phyloP scores from a whole-genome alignment of 2,797 vertebrate species.

The Microctenopoma stevenorrisi region DNA sequence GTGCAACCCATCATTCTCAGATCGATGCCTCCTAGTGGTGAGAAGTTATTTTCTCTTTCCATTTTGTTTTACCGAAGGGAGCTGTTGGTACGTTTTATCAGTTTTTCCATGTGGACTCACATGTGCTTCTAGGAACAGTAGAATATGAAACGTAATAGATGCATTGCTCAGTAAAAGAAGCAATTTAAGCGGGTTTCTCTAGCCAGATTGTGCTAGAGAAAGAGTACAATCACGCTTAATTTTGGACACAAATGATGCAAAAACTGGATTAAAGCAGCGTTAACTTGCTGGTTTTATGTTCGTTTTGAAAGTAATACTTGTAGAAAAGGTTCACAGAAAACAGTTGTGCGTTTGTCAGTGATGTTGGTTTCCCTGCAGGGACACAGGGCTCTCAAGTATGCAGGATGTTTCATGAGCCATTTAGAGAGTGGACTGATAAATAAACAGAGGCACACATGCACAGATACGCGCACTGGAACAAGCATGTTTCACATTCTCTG shows the following conservation, averaged over 20 bases:
- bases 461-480: constrained; percentile 42
- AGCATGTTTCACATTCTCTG: constrained; percentile 69
- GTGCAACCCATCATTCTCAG: not conserved
- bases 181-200: not conserved
- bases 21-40: constrained; percentile 53
- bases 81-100: constrained; percentile 30
- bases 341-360: not conserved
- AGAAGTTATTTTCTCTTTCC: not conserved
- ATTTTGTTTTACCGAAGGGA: not conserved
- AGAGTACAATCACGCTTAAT: not conserved
- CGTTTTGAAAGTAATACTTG: not conserved
- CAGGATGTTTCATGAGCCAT: constrained; percentile 64
- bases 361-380: constrained; percentile 22
- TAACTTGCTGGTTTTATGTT: not conserved
- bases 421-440: constrained; percentile 56
- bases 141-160: constrained; percentile 14
- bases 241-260: not conserved
- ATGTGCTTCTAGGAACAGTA: constrained; percentile 26
- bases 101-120: constrained; percentile 47
- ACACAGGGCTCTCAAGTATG: constrained; percentile 39
- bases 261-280: not conserved
- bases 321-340: not conserved
- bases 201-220: not conserved
- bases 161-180: not conserved
- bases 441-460: constrained; percentile 56